phyloP scores from a whole-genome alignment of 2,888 invertebrate species.

The Drosophila pseudotalamancana region DNA sequence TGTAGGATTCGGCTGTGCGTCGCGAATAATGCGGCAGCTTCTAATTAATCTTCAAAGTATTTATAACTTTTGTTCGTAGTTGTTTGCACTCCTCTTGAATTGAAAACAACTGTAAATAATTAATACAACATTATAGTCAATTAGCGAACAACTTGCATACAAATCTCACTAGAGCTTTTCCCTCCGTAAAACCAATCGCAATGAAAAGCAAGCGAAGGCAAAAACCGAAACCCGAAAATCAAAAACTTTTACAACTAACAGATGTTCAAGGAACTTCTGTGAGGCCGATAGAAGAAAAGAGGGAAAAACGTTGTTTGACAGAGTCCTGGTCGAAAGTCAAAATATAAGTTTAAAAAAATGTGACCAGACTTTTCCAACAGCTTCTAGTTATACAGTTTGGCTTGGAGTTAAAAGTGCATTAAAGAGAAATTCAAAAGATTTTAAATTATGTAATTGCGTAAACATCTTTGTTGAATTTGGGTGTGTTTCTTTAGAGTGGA shows the following conservation, averaged over 20 bases:
- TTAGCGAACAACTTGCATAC: constrained; percentile 68
- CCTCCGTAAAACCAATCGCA: constrained; percentile 8
- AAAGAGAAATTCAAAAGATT: not conserved
- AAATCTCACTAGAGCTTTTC: constrained; percentile 45
- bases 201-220: constrained; percentile 18
- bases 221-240: constrained; percentile 40
- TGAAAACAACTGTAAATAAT: constrained; percentile 78
- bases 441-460: not conserved
- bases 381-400: constrained; percentile 3
- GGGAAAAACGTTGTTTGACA: not conserved
- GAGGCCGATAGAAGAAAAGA: not conserved
- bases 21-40: constrained; percentile 35
- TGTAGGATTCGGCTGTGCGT: constrained; percentile 13
- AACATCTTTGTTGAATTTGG: not conserved
- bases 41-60: constrained; percentile 76
- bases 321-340: constrained; percentile 23
- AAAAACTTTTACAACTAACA: constrained; percentile 67
- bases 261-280: constrained; percentile 49
- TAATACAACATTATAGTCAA: constrained; percentile 75
- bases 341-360: constrained; percentile 27
- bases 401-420: constrained; percentile 21
- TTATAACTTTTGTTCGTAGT: constrained; percentile 71
- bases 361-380: constrained; percentile 1
- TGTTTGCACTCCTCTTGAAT: constrained; percentile 43
- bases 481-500: not conserved